phyloP scores from a whole-genome alignment of 2,113 vertebrate genomes.

The Oncorhynchus keta region DNA sequence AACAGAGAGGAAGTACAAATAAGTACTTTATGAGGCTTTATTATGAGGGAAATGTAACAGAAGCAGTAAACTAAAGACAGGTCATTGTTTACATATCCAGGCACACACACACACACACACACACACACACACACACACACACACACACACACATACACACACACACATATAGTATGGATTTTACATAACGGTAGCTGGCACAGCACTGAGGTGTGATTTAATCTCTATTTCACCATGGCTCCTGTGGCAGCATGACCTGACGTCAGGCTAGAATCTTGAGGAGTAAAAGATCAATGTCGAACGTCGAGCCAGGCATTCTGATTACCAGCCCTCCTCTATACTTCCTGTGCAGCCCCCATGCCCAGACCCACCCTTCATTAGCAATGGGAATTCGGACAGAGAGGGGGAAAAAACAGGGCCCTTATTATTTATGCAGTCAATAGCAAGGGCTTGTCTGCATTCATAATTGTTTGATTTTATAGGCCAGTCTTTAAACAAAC shows the following conservation, averaged over 20 bases:
- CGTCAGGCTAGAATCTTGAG: constrained; percentile 27
- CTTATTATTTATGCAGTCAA: constrained; percentile 96
- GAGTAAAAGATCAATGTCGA: constrained; percentile 86
- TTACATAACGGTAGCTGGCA: neutral
- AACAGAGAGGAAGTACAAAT: too few relatives aligned
- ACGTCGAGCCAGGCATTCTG: constrained; percentile 83
- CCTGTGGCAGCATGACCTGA: constrained; percentile 42
- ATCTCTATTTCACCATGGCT: neutral
- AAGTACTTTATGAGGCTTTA: too few relatives aligned
- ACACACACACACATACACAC: neutral
- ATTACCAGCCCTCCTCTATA: constrained; percentile 70
- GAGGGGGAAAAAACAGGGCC: constrained; percentile 36
- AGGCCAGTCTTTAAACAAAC: constrained; percentile 96
- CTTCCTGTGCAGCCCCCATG: constrained; percentile 72
- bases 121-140: neutral
- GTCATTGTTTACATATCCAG: neutral
- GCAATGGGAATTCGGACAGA: constrained; percentile 81
- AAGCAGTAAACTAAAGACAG: too few relatives aligned
- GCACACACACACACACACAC: neutral
- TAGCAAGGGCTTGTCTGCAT: constrained; percentile 90
- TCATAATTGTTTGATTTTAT: constrained; percentile 98
- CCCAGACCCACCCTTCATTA: constrained; percentile 88
- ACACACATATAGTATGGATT: neutral
- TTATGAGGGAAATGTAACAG: too few relatives aligned
- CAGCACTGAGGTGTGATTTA: neutral